A percentile compares a stretch with the other conserved stretches of the same genome.
phyloP scores from a whole-genome alignment of 1,140 invertebrate genomes.

The Oncopodura yosiiana region DNA sequence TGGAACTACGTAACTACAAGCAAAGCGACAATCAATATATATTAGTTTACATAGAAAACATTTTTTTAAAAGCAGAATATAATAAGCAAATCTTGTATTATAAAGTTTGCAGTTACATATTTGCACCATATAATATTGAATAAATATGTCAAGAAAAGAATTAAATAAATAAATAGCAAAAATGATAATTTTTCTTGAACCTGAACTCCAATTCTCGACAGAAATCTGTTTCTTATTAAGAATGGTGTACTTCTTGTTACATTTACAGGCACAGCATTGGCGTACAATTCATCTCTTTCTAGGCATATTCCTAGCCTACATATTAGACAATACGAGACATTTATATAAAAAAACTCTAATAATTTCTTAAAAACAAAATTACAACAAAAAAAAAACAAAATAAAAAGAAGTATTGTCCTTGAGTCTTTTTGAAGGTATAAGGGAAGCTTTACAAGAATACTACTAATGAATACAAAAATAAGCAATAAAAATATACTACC shows the following conservation, averaged over 20 bases:
- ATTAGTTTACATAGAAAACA: neutral
- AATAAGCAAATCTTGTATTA: neutral
- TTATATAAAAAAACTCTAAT: neutral
- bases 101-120: constrained; percentile 6
- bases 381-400: neutral
- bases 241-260: constrained; percentile 50
- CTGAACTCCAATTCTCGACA: constrained; percentile 50
- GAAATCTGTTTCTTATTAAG: constrained; percentile 53
- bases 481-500: neutral
- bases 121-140: neutral
- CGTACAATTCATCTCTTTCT: constrained; percentile 47
- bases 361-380: neutral
- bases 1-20: neutral
- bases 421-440: too few relatives aligned
- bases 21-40: neutral
- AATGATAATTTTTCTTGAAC: constrained; percentile 41
- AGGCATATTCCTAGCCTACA: constrained; percentile 41
- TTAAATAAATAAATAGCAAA: neutral
- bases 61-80: neutral
- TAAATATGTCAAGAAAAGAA: neutral
- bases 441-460: too few relatives aligned
- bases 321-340: neutral
- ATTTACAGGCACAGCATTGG: constrained; percentile 45
- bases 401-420: too few relatives aligned
- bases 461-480: neutral